Percentiles rank a stretch among this genome's conserved stretches.
Conservation (phyloP, 2,888 invertebrate genomes). For the Pseudococcus longispinus region DNA sequence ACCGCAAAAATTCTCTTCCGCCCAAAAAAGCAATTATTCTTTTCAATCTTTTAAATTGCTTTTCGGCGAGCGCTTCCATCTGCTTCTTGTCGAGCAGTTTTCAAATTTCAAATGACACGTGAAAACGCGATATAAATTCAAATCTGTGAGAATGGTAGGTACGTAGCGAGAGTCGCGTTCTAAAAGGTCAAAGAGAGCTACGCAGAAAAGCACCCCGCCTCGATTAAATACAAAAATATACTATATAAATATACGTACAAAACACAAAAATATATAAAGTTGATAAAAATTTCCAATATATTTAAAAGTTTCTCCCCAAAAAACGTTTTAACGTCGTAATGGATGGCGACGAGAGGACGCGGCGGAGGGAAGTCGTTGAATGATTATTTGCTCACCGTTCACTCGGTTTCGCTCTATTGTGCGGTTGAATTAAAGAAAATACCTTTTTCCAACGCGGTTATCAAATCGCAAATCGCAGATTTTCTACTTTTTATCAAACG, state of each 20-base stretch:
- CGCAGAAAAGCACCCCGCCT: neutral
- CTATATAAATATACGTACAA: neutral
- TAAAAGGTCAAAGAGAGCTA: neutral
- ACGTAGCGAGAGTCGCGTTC: neutral
- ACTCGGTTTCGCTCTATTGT: neutral
- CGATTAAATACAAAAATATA: neutral
- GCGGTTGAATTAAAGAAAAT: constrained; percentile 21
- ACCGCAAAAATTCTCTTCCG: constrained; percentile 16
- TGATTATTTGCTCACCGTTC: constrained; percentile 8
- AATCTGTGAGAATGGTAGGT: neutral
- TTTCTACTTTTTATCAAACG: neutral
- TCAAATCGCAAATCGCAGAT: neutral
- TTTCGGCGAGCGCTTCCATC: neutral
- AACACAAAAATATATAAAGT: constrained; percentile 8
- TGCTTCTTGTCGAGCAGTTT: neutral
- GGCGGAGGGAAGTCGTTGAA: neutral
- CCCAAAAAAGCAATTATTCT: constrained; percentile 28
- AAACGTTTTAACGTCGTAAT: neutral
- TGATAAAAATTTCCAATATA: constrained; percentile 22
- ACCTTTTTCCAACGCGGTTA: neutral
- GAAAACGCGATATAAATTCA: constrained; percentile 1
- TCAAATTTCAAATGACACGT: constrained; percentile 28
- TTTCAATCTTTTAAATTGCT: constrained; percentile 28
- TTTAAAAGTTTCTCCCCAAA: neutral
- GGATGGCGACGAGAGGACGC: neutral